These are phyloP conservation scores for Pedionomus torquatus DNA, from an alignment of 2,113 vertebrate species.

Conservation along the genomic window DNA sequence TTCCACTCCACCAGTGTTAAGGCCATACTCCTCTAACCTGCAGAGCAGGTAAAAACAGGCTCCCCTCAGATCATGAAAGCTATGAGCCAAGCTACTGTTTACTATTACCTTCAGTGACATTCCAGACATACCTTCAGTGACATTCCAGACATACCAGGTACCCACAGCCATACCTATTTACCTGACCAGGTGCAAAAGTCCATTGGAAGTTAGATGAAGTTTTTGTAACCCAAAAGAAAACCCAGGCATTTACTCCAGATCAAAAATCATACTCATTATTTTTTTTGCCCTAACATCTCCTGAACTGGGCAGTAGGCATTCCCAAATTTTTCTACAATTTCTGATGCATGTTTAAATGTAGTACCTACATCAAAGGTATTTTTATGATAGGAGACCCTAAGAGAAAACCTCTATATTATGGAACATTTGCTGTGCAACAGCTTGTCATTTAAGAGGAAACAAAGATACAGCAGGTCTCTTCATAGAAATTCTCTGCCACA, in stretches of 20 bases:
- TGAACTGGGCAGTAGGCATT: accelerated
- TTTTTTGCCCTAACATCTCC: neutral
- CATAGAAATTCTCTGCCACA: neutral
- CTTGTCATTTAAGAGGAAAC: neutral
- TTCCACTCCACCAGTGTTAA: neutral
- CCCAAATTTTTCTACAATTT: neutral
- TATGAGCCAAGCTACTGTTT: neutral
- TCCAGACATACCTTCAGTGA: neutral
- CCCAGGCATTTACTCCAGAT: neutral
- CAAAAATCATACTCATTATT: accelerated
- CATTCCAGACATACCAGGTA: neutral
- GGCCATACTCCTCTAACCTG: neutral
- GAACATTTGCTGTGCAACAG: neutral
- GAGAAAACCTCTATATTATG: accelerated
- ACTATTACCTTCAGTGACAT: neutral
- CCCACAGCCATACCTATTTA: neutral
- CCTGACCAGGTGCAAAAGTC: neutral
- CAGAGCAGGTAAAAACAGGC: neutral
- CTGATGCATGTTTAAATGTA: neutral
- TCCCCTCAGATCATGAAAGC: neutral
- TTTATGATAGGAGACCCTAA: accelerated
- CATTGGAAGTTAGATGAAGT: accelerated
- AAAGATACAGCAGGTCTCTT: neutral
- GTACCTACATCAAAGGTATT: neutral
- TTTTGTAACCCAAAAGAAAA: neutral